Evolutionary conservation across 2,797 vertebrate species (phyloP).

Genomic region (Saxicola maurus): DNA sequence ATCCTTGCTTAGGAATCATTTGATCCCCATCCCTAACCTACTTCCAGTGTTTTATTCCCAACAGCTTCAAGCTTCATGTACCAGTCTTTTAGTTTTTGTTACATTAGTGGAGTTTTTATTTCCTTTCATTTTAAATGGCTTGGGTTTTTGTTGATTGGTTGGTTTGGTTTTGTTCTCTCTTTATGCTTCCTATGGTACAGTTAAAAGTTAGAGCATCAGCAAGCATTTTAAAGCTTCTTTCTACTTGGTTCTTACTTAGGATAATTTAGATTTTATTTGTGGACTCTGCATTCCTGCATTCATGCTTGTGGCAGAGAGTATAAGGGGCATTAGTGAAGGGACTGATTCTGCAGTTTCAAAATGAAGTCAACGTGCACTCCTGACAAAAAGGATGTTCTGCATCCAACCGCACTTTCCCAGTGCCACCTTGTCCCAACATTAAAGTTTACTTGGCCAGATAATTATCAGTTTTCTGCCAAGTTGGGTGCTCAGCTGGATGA

Average conservation of each 20-base stretch:
- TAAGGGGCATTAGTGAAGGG: background rate
- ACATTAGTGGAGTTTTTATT: background rate
- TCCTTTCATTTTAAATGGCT: background rate
- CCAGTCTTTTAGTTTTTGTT: background rate
- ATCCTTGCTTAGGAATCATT: background rate
- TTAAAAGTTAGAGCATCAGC: background rate
- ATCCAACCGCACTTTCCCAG: background rate
- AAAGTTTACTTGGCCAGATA: conserved; percentile 11
- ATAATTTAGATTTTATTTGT: background rate
- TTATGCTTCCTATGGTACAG: background rate
- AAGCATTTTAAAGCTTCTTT: background rate
- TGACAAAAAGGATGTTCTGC: background rate
- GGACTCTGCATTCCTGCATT: background rate
- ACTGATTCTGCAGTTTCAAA: background rate
- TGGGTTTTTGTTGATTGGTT: rapidly evolving
- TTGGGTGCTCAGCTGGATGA: background rate
- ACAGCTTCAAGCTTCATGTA: background rate
- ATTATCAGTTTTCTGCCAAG: background rate
- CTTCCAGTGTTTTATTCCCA: background rate
- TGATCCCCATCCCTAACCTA: background rate
- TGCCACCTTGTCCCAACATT: background rate
- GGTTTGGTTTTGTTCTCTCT: background rate
- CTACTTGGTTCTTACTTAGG: background rate
- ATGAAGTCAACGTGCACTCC: background rate
- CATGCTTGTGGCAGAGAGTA: background rate